Base-by-base conservation (phyloP, 2,113 vertebrate species). In the Tragulus kanchil region DNA sequence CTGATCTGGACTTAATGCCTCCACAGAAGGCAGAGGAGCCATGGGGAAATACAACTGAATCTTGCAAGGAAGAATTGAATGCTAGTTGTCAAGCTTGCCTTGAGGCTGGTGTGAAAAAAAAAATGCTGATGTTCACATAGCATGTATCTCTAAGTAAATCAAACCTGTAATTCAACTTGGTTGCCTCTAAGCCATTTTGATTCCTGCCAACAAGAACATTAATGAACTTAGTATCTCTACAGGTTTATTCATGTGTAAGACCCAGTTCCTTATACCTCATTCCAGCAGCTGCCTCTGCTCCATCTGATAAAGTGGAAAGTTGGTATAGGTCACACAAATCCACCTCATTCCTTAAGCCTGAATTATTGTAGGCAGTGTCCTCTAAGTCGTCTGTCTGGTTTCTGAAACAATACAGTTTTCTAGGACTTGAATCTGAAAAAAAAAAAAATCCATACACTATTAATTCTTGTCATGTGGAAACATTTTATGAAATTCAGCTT, bases 111-210 rank as follows among this genome's bases (percentile, higher is more conserved):
- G 25, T 95, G 19, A 94, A 92, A 93, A 94, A 94, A 81, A 95
- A 94, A 94, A 78, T 42, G 95, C 97, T 96, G 92, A 94, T 89
- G 94, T 93, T 59, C 1, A 2, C 83, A 94, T 84, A 94, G 95
- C 86, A 77, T 85, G 67, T 97, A 93, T 96, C 94, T 97, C 95
- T 84, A 79, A 87, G 89, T 95, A 96, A 95, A 96, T 96, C 95
- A 98, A 97, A 96, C 95, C 87, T 97, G 89, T 94, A 96, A 93
- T 97, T 97, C 96, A 95, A 28, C 93, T 96, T 97, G 93, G 93
- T 92, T 96, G 67, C 93, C 84, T 97, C 28, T 42, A 71, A 87
- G 92, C 88, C 85, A 88, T 94, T 97, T 93, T 97, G 91, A 92
- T 96, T 93, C 90, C 77, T 97, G 94, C 93, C 92, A 98, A 73